These are phyloP conservation scores for Cenopis cana DNA, from an alignment of 2,888 invertebrate species.

Conservation along the genomic window DNA sequence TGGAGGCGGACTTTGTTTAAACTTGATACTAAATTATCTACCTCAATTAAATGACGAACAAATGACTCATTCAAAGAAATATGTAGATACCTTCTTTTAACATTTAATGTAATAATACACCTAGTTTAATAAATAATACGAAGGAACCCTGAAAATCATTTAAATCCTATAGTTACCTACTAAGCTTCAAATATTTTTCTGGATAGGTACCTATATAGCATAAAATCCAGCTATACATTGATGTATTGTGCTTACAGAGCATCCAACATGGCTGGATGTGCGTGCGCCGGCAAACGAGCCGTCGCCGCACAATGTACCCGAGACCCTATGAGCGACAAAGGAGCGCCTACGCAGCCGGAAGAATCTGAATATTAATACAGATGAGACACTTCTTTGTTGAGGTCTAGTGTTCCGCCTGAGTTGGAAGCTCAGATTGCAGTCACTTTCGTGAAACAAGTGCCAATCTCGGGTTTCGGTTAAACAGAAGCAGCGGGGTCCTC, in stretches of 20 bases:
- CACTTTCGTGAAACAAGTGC: no score
- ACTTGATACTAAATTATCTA: background rate
- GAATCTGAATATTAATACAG: conserved; percentile 20
- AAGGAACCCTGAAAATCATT: background rate
- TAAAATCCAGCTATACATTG: background rate
- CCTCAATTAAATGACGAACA: background rate
- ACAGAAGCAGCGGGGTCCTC: no score
- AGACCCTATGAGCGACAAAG: conserved; percentile 76
- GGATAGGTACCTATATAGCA: background rate
- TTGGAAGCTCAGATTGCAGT: no score
- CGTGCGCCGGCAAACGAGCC: conserved; percentile 51
- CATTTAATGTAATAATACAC: no score
- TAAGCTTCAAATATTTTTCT: background rate
- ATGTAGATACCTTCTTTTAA: background rate
- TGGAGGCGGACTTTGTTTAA: conserved; percentile 58
- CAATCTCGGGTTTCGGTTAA: no score
- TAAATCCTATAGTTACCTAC: background rate
- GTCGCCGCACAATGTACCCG: conserved; percentile 61
- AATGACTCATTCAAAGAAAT: background rate
- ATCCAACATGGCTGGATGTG: conserved; percentile 1
- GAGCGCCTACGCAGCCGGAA: conserved; percentile 72
- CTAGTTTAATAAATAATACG: background rate
- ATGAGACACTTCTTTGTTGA: conserved; percentile 4
- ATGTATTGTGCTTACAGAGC: background rate
- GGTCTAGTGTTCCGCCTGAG: background rate